Evolutionary conservation across 1,140 invertebrate genomes (phyloP).

Genomic region (Lamellibrachia luymesi): DNA sequence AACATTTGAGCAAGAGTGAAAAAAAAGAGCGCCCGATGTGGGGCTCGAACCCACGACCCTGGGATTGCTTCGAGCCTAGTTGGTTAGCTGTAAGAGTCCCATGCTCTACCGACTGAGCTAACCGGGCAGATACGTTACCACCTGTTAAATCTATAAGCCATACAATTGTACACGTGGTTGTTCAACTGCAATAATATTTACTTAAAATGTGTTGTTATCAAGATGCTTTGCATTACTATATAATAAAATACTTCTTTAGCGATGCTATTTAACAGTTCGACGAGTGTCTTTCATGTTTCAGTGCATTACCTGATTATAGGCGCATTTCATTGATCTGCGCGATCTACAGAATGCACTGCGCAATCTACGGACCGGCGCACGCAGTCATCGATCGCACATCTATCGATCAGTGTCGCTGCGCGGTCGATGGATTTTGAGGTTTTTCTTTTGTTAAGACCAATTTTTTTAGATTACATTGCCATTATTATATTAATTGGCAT

Average conservation of each 20-base stretch:
- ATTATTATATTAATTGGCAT: too few species aligned
- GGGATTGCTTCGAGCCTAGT: neutral
- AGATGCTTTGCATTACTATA: too few species aligned
- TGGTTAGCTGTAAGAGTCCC: neutral
- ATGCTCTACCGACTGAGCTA: constrained; percentile 10
- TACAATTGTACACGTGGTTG: neutral
- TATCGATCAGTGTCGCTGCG: too few species aligned
- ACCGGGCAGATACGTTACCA: neutral
- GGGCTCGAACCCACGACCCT: neutral
- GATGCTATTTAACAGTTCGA: neutral
- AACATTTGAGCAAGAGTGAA: neutral
- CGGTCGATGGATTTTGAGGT: too few species aligned
- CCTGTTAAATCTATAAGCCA: neutral
- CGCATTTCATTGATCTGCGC: too few species aligned
- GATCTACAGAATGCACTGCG: too few species aligned
- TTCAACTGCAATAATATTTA: neutral
- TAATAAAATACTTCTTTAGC: neutral
- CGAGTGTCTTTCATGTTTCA: neutral
- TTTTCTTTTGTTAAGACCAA: too few species aligned
- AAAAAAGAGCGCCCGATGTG: neutral
- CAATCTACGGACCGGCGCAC: too few species aligned
- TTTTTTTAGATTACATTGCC: too few species aligned
- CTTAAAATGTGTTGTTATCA: too few species aligned
- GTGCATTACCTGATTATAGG: too few species aligned
- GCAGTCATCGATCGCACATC: too few species aligned